These are phyloP conservation scores for Thalassophryne amazonica DNA, from an alignment of 2,797 vertebrate genomes.

Conservation along the genomic window DNA sequence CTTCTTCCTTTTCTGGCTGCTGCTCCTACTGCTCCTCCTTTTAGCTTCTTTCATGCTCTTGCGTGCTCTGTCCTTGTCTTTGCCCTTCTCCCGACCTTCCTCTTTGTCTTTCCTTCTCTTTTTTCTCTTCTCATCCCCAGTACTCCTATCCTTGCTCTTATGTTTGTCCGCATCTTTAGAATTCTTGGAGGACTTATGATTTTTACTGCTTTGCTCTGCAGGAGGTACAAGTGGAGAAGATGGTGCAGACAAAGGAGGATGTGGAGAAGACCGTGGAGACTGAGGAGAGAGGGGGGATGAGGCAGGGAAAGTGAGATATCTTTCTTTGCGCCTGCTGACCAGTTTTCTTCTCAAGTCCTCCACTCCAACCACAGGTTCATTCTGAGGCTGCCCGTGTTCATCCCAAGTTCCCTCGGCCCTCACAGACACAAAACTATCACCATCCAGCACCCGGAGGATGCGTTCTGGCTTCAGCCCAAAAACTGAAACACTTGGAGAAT, in stretches of 20 bases:
- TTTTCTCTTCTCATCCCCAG: conserved; percentile 59
- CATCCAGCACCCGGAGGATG: conserved; percentile 83
- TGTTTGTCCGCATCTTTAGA: conserved; percentile 67
- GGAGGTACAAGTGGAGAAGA: conserved; percentile 38
- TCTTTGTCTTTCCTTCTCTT: conserved; percentile 72
- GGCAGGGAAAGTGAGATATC: conserved; percentile 77
- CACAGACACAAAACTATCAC: conserved; percentile 87
- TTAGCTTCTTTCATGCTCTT: conserved; percentile 54
- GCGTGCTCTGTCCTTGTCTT: conserved; percentile 50
- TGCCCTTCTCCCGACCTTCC: conserved; percentile 48
- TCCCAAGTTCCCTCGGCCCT: conserved; percentile 84
- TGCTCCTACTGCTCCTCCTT: conserved; percentile 68
- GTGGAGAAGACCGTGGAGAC: conserved; percentile 29
- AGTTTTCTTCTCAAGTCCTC: conserved; percentile 88
- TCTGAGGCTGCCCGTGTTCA: conserved; percentile 43
- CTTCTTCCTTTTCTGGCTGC: conserved; percentile 72
- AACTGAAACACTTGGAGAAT: conserved; percentile 58
- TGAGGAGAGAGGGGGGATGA: conserved; percentile 73
- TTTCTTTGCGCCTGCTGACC: conserved; percentile 84
- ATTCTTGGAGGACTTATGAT: conserved; percentile 72
- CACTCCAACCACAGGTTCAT: conserved; percentile 75
- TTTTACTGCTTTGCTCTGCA: conserved; percentile 64
- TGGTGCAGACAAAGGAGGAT: conserved; percentile 36
- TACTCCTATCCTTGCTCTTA: conserved; percentile 70
- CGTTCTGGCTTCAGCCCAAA: conserved; percentile 76